Evolutionary conservation across 2,888 invertebrate genomes (phyloP).

Genomic region (Chloroclystis v-ata): DNA sequence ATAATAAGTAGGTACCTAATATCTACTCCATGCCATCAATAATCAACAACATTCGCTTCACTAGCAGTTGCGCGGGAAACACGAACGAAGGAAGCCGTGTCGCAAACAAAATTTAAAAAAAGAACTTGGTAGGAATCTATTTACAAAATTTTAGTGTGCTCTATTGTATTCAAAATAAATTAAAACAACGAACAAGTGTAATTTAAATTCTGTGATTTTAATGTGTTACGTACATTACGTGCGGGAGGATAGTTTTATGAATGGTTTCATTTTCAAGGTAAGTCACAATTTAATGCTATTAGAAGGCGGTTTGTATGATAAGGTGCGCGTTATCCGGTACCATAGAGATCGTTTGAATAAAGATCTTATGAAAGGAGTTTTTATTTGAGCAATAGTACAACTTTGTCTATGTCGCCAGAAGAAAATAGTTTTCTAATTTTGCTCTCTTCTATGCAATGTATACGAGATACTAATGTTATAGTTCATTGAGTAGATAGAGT

Average conservation of each 20-base stretch:
- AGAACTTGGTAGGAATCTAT: constrained; percentile 3
- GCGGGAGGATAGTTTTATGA: constrained; percentile 14
- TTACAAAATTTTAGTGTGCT: constrained; percentile 3
- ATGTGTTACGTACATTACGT: constrained; percentile 8
- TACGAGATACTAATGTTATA: no score
- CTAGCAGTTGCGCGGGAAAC: constrained; percentile 59
- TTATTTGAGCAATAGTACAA: background rate
- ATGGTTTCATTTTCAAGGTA: constrained; percentile 20
- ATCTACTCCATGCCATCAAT: background rate
- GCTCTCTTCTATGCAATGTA: no score
- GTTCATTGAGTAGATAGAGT: no score
- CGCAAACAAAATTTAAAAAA: background rate
- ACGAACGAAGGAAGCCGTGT: constrained; percentile 33
- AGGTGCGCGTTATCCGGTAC: background rate
- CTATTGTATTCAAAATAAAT: constrained; percentile 19
- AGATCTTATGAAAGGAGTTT: background rate
- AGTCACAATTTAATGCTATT: constrained; percentile 2
- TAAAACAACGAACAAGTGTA: constrained; percentile 3
- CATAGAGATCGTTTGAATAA: background rate
- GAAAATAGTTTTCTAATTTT: no score
- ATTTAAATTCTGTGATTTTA: constrained; percentile 14
- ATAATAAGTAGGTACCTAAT: no score
- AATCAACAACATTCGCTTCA: background rate
- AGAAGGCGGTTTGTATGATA: background rate
- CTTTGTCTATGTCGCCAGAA: no score